Conservation (phyloP, 1,140 invertebrate genomes). For the Nylanderia fulva region DNA sequence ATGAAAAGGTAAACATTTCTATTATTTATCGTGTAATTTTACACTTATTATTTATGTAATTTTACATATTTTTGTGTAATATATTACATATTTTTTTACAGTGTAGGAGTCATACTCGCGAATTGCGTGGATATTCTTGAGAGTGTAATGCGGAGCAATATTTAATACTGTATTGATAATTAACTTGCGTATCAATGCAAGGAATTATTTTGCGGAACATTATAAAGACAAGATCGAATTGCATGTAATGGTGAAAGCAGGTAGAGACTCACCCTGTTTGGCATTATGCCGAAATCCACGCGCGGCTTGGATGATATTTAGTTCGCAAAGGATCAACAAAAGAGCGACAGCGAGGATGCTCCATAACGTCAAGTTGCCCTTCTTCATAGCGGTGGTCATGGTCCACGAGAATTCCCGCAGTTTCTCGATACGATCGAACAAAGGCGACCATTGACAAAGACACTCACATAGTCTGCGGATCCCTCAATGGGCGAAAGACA, state of each 20-base stretch:
- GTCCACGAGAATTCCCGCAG: slow-evolving; percentile 70
- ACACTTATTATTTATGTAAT: too few relatives aligned
- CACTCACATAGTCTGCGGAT: slow-evolving; percentile 49
- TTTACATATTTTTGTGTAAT: too few relatives aligned
- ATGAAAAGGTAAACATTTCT: too few relatives aligned
- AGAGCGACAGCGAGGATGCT: slow-evolving; percentile 68
- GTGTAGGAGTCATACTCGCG: not conserved
- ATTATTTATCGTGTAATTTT: too few relatives aligned
- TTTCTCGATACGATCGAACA: slow-evolving; percentile 64
- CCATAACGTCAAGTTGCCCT: slow-evolving; percentile 62
- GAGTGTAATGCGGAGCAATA: not conserved
- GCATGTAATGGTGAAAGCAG: not conserved
- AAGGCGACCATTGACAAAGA: slow-evolving; percentile 63
- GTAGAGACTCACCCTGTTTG: slow-evolving; percentile 75
- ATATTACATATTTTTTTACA: too few relatives aligned
- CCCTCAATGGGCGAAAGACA: slow-evolving; percentile 18
- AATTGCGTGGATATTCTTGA: not conserved
- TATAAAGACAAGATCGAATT: too few relatives aligned
- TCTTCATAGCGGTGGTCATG: slow-evolving; percentile 73
- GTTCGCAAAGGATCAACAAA: slow-evolving; percentile 72
- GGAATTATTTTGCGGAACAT: not conserved
- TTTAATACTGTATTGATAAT: slow-evolving; percentile 30
- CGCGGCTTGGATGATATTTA: slow-evolving; percentile 71
- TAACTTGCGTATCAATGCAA: not conserved
- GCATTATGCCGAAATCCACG: slow-evolving; percentile 78